These are phyloP conservation scores for Erythrolamprus reginae DNA, from an alignment of 2,113 vertebrate genomes.

Conservation along the genomic window DNA sequence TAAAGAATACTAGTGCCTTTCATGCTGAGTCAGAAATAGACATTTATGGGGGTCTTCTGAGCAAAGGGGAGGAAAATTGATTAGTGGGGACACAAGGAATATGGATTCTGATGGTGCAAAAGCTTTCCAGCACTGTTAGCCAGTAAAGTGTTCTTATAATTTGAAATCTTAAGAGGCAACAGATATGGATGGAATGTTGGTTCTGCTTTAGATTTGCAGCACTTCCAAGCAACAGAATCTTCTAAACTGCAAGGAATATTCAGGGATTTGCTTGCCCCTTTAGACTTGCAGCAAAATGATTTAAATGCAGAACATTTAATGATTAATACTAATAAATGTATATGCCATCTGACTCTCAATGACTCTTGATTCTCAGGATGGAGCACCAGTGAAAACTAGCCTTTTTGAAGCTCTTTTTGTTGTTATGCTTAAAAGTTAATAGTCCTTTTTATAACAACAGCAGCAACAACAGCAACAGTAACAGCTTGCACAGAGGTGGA, in stretches of 20 bases:
- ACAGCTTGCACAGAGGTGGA: too few species aligned
- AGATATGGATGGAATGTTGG: not conserved
- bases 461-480: too few species aligned
- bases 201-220: constrained; percentile 9
- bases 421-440: not conserved
- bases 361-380: not conserved
- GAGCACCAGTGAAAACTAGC: not conserved
- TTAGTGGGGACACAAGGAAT: not conserved
- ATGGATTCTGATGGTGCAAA: constrained; percentile 8
- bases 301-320: not conserved
- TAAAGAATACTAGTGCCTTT: constrained; percentile 5
- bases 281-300: not conserved
- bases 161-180: constrained; percentile 3
- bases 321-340: not conserved
- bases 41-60: not conserved
- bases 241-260: not conserved
- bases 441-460: not conserved
- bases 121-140: constrained; percentile 8
- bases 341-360: not conserved
- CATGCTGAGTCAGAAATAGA: not conserved
- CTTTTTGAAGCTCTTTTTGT: not conserved
- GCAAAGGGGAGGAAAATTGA: not conserved
- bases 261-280: not conserved
- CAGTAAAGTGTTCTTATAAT: not conserved
- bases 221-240: not conserved